Evolutionary conservation across 2,797 vertebrate species (phyloP).

Genomic region (Acanthiza pusilla): DNA sequence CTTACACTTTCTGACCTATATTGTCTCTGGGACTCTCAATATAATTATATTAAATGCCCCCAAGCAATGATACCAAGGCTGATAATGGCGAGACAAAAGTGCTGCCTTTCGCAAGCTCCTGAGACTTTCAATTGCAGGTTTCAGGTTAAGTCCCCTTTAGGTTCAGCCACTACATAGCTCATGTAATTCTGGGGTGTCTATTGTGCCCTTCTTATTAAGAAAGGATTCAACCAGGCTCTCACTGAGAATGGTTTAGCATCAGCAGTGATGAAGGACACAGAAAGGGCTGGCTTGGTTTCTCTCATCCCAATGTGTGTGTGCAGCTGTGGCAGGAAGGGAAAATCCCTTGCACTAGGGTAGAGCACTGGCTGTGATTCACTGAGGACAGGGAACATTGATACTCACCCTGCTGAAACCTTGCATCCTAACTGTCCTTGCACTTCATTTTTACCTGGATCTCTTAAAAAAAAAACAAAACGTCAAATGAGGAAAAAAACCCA

Average conservation of each 20-base stretch:
- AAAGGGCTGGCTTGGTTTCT: not conserved
- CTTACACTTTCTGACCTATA: constrained; percentile 21
- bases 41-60: constrained; percentile 51
- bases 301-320: fast-evolving
- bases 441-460: not conserved
- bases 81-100: not conserved
- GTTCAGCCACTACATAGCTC: not conserved
- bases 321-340: not conserved
- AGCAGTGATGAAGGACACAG: not conserved
- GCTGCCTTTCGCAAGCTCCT: not conserved
- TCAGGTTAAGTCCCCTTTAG: constrained; percentile 15
- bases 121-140: not conserved
- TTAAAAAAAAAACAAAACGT: not conserved
- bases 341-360: not conserved
- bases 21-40: constrained; percentile 12
- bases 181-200: not conserved
- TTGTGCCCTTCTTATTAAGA: not conserved
- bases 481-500: not conserved
- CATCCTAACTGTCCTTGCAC: not conserved
- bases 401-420: not conserved
- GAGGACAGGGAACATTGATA: not conserved
- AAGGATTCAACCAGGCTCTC: not conserved
- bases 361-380: not conserved
- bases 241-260: not conserved
- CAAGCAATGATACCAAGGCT: not conserved